These are phyloP conservation scores for Zalophus californianus DNA, from an alignment of 2,797 vertebrate species.

Conservation along the genomic window DNA sequence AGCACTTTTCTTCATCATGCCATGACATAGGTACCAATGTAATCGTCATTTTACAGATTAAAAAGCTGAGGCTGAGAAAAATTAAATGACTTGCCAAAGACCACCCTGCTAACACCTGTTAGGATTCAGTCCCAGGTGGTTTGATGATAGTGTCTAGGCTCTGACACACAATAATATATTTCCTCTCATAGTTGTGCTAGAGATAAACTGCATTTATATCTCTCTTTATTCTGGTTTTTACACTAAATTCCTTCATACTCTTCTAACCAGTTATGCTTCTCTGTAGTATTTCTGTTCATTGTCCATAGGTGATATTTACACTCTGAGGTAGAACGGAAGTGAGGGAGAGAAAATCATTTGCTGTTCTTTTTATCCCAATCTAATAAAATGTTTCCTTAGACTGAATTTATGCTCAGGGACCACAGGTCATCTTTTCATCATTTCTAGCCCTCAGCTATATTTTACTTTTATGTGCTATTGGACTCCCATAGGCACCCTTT, in stretches of 20 bases:
- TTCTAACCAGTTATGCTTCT: background rate
- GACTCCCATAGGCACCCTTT: conserved; percentile 57
- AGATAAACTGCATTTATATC: background rate
- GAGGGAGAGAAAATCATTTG: conserved; percentile 10
- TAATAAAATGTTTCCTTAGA: conserved; percentile 69
- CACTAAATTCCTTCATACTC: background rate
- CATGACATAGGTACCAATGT: background rate
- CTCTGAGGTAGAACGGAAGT: conserved; percentile 17
- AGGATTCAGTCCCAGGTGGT: background rate
- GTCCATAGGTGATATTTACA: conserved; percentile 12
- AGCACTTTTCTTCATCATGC: background rate
- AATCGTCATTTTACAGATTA: conserved; percentile 29
- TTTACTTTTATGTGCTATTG: conserved; percentile 58
- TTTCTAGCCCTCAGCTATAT: conserved; percentile 50
- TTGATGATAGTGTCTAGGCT: background rate
- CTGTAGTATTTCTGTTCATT: conserved; percentile 9
- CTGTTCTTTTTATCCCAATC: conserved; percentile 60
- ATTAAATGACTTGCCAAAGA: background rate
- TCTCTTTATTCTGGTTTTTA: conserved; percentile 19
- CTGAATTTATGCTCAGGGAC: conserved; percentile 36
- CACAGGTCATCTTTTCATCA: conserved; percentile 70
- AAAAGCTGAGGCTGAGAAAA: background rate
- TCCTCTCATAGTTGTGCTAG: background rate
- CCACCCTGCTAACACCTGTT: background rate
- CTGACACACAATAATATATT: background rate